Conservation (phyloP, 2,797 vertebrate genomes). For the Acanthis flammea region DNA sequence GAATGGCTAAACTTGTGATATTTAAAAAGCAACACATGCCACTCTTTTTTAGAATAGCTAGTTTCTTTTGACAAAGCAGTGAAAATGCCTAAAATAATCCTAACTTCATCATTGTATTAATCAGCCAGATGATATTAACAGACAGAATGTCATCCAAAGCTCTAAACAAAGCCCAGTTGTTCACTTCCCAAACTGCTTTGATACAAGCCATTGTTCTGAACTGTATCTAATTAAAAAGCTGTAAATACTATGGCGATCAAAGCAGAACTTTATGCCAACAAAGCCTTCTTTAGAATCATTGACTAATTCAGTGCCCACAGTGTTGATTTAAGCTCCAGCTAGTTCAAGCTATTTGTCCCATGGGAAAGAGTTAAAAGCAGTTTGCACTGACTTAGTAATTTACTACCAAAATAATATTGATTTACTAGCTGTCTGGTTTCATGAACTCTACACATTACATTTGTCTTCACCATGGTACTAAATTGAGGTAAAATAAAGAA, state of each 20-base stretch:
- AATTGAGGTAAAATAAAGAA: conserved; percentile 5
- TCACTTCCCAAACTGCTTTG: conserved; percentile 46
- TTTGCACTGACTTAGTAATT: conserved; percentile 52
- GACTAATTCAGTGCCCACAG: conserved; percentile 55
- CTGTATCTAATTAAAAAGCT: conserved; percentile 66
- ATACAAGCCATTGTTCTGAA: conserved; percentile 59
- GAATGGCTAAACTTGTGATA: neutral
- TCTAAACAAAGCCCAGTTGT: conserved; percentile 55
- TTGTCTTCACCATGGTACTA: conserved; percentile 49
- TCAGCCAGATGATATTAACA: conserved; percentile 41
- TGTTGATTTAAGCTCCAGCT: conserved; percentile 68
- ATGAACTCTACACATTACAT: conserved; percentile 48
- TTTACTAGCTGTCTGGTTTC: conserved; percentile 73
- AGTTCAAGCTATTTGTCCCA: conserved; percentile 67
- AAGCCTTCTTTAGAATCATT: conserved; percentile 59
- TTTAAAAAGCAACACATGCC: neutral
- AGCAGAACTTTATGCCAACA: conserved; percentile 61
- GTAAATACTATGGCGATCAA: conserved; percentile 64
- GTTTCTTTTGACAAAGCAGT: conserved; percentile 19
- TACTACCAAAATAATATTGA: conserved; percentile 71
- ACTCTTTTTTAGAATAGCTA: neutral
- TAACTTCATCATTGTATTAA: conserved; percentile 24
- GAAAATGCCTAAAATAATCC: conserved; percentile 16
- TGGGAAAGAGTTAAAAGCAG: conserved; percentile 74
- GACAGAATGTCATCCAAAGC: conserved; percentile 42